Evolutionary conservation across 2,888 invertebrate genomes (phyloP).

Genomic region (Patella caerulea): DNA sequence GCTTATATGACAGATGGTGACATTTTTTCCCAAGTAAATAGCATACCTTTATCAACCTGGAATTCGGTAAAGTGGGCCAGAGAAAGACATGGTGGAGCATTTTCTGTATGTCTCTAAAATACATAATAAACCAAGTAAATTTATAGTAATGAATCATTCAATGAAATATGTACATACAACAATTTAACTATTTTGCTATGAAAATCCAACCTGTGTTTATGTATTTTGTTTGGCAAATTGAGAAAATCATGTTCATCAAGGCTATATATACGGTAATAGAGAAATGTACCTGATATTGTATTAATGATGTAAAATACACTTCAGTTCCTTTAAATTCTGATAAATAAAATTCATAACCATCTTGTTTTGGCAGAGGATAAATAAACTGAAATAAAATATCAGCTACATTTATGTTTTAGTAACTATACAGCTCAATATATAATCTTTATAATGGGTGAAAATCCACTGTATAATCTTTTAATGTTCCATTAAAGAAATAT

Average conservation of each 20-base stretch:
- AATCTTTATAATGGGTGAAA: too few relatives aligned
- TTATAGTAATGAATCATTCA: too few relatives aligned
- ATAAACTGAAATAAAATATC: conserved; percentile 61
- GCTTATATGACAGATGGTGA: not conserved
- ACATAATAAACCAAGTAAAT: not conserved
- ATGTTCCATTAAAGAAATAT: too few relatives aligned
- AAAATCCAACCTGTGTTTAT: too few relatives aligned
- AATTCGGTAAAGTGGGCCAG: conserved; percentile 68
- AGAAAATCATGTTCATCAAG: too few relatives aligned
- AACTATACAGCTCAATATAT: too few relatives aligned
- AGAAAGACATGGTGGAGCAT: conserved; percentile 64
- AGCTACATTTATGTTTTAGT: too few relatives aligned
- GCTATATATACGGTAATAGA: too few relatives aligned
- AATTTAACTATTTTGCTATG: too few relatives aligned
- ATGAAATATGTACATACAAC: too few relatives aligned
- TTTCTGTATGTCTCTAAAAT: conserved; percentile 61
- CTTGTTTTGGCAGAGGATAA: conserved; percentile 65
- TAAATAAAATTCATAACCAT: conserved; percentile 67
- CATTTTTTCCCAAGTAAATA: not conserved
- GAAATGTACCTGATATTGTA: conserved; percentile 61
- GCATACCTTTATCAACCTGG: conserved; percentile 62
- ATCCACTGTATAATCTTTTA: too few relatives aligned
- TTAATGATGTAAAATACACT: conserved; percentile 67
- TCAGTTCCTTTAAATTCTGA: conserved; percentile 63
- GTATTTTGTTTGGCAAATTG: too few relatives aligned